Conservation (phyloP, 1,140 invertebrate species). For the Onthophagus taurus region DNA sequence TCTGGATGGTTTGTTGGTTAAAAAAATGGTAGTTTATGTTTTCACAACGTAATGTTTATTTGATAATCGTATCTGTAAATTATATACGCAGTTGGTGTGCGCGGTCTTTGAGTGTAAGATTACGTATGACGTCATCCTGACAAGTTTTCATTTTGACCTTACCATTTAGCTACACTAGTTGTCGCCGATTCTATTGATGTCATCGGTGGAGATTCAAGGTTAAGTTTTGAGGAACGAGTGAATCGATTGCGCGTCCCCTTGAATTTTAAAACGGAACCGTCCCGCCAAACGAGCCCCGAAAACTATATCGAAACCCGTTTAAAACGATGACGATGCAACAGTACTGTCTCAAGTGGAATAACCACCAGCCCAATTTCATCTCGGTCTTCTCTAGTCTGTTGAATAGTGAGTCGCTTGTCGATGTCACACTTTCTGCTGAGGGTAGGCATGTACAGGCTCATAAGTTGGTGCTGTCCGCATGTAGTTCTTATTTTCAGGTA, state of each 20-base stretch:
- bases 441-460: slow-evolving; percentile 75
- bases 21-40: slow-evolving; percentile 17
- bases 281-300: slow-evolving; percentile 2
- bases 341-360: slow-evolving; percentile 81
- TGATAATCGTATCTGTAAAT: slow-evolving; percentile 7
- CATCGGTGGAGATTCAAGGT: slow-evolving; percentile 18
- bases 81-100: slow-evolving; percentile 9
- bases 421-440: slow-evolving; percentile 79
- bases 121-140: slow-evolving; percentile 14
- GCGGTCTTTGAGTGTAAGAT: slow-evolving; percentile 11
- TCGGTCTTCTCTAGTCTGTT: slow-evolving; percentile 72
- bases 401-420: slow-evolving; percentile 71
- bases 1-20: no score
- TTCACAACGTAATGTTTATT: slow-evolving; percentile 11
- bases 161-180: slow-evolving; percentile 7
- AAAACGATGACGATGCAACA: slow-evolving; percentile 78
- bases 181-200: slow-evolving; percentile 14
- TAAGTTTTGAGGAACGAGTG: slow-evolving; percentile 16
- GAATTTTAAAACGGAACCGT: slow-evolving; percentile 17
- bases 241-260: slow-evolving; percentile 16
- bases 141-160: slow-evolving; percentile 15
- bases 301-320: slow-evolving; percentile 9
- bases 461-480: slow-evolving; percentile 77
- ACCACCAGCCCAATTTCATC: slow-evolving; percentile 82
- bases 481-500: slow-evolving; percentile 80